A percentile compares a stretch with the other conserved stretches of the same genome.
phyloP scores from a whole-genome alignment of 2,113 vertebrate genomes.

The Vidua macroura region DNA sequence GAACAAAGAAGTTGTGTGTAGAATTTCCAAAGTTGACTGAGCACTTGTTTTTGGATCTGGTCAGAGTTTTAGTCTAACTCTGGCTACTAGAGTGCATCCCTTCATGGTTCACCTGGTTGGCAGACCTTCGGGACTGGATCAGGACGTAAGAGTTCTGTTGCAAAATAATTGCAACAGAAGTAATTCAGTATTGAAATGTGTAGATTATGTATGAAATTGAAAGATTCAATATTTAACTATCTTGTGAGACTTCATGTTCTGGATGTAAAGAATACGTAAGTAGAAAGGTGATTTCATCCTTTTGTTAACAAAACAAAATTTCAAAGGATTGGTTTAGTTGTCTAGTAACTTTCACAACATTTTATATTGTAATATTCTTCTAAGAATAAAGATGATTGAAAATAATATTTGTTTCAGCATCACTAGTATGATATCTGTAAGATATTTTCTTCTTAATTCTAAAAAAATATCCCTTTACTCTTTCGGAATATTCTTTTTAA shows the following conservation, averaged over 20 bases:
- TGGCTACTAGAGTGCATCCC: not conserved
- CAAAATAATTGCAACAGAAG: not conserved
- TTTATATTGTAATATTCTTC: not conserved
- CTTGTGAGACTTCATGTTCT: not conserved
- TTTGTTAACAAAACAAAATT: not conserved
- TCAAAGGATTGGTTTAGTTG: not conserved
- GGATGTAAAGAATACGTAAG: not conserved
- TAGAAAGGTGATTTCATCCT: not conserved
- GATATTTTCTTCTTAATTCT: not conserved
- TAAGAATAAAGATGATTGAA: not conserved
- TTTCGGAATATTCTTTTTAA: not conserved
- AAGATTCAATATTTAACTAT: not conserved
- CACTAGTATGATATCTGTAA: not conserved
- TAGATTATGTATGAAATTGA: not conserved
- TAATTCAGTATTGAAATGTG: not conserved
- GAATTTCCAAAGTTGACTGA: not conserved
- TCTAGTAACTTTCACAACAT: not conserved
- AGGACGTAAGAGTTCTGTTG: not conserved
- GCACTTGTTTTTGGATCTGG: not conserved
- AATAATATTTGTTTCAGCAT: not conserved
- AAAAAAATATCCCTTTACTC: not conserved
- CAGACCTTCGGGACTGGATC: not conserved
- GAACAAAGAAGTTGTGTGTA: not conserved
- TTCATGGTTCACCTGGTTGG: not conserved
- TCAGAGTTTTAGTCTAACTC: not conserved